These are phyloP conservation scores for Pristionchus exspectatus DNA, from an alignment of 2,888 invertebrate genomes.

Conservation along the genomic window DNA sequence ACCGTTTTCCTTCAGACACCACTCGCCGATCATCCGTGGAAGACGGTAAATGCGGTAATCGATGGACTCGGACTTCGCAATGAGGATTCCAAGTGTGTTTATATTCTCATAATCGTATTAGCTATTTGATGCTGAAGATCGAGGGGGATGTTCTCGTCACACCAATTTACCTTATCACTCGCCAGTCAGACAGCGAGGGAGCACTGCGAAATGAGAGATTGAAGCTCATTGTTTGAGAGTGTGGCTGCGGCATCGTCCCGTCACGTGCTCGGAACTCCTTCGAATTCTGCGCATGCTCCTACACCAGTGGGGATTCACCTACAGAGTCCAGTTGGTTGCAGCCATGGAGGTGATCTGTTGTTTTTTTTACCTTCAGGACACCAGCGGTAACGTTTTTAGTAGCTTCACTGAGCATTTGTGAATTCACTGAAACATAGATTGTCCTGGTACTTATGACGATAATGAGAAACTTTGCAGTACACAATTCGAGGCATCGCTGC, in stretches of 20 bases:
- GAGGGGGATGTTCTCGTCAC: too few relatives aligned
- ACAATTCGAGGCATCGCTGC: background rate
- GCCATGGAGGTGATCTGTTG: background rate
- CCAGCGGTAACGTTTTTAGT: too few relatives aligned
- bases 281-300: background rate
- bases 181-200: background rate
- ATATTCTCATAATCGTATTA: background rate
- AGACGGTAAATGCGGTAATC: background rate
- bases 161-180: background rate
- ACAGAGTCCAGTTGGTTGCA: background rate
- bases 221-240: background rate
- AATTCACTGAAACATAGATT: too few relatives aligned
- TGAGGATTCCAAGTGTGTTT: background rate
- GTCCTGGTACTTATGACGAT: too few relatives aligned
- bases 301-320: conserved; percentile 53
- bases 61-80: conserved; percentile 15
- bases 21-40: conserved; percentile 27
- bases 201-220: background rate
- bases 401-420: too few relatives aligned
- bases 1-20: background rate
- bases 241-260: background rate
- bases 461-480: background rate
- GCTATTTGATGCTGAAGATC: too few relatives aligned
- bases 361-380: too few relatives aligned
- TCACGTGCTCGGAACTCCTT: background rate